Evolutionary conservation across 1,140 invertebrate species (phyloP).

Genomic region (Caenorhabditis briggsae): DNA sequence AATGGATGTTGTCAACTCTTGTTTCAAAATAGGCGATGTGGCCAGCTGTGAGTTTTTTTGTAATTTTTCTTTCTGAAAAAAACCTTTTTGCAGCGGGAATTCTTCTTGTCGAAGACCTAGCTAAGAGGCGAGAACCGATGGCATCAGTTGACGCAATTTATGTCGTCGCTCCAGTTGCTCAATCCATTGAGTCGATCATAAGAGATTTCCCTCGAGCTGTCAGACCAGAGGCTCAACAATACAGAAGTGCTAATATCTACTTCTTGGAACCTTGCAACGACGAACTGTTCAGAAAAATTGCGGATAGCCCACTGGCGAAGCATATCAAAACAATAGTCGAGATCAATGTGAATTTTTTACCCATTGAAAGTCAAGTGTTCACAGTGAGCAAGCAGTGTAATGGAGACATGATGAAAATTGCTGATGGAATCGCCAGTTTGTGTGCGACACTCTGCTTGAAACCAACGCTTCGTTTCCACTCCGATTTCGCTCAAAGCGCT

Average conservation of each 20-base stretch:
- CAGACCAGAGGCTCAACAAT: background rate
- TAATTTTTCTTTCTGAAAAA: background rate
- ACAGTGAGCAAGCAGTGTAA: background rate
- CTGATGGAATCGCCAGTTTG: background rate
- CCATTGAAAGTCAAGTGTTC: slow-evolving; percentile 36
- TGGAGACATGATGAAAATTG: background rate
- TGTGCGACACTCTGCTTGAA: background rate
- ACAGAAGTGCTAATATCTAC: background rate
- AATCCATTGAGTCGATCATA: background rate
- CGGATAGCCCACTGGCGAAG: background rate
- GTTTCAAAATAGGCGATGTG: background rate
- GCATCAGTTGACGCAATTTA: slow-evolving; percentile 29
- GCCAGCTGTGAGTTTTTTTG: background rate
- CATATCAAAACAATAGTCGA: background rate
- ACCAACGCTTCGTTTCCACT: slow-evolving; percentile 2
- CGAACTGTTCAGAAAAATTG: background rate
- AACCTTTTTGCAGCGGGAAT: background rate
- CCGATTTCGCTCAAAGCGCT: slow-evolving; percentile 15
- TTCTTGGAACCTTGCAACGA: background rate
- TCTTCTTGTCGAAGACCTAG: slow-evolving; percentile 20
- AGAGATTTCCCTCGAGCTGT: background rate
- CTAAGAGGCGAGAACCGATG: slow-evolving; percentile 2
- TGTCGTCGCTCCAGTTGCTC: background rate
- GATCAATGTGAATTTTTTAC: background rate
- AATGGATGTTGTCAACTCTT: background rate